phyloP scores from a whole-genome alignment of 2,888 invertebrate species.

The Cotesia congregata region DNA sequence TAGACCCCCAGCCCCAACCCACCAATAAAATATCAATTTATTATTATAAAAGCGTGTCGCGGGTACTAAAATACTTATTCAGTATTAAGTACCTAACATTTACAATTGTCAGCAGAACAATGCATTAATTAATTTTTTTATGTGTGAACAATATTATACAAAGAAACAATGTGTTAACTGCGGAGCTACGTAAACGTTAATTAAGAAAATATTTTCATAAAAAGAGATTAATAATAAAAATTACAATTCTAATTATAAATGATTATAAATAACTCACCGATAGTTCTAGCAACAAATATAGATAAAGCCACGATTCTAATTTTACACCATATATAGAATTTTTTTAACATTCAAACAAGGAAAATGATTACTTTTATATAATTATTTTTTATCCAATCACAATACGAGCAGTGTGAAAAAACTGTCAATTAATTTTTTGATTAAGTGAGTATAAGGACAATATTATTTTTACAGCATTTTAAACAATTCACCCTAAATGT shows the following conservation, averaged over 20 bases:
- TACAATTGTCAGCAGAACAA: conserved; percentile 29
- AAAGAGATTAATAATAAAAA: conserved; percentile 18
- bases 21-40: conserved; percentile 41
- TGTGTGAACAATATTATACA: conserved; percentile 29
- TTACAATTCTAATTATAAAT: conserved; percentile 7
- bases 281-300: conserved; percentile 28
- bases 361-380: neutral
- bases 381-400: neutral
- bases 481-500: conserved; percentile 27
- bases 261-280: conserved; percentile 31
- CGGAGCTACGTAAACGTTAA: conserved; percentile 29
- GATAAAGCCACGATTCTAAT: conserved; percentile 28
- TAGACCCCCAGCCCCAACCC: conserved; percentile 46
- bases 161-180: conserved; percentile 30
- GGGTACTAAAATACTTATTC: conserved; percentile 15
- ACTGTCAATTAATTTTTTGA: neutral
- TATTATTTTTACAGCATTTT: conserved; percentile 6
- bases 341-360: neutral
- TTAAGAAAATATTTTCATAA: conserved; percentile 13
- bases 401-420: neutral
- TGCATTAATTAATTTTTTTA: conserved; percentile 15
- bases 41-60: conserved; percentile 46
- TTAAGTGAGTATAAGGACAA: neutral
- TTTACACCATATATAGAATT: conserved; percentile 14
- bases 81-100: conserved; percentile 21